phyloP scores from a whole-genome alignment of 2,113 vertebrate species.

The Seriola dumerili region DNA sequence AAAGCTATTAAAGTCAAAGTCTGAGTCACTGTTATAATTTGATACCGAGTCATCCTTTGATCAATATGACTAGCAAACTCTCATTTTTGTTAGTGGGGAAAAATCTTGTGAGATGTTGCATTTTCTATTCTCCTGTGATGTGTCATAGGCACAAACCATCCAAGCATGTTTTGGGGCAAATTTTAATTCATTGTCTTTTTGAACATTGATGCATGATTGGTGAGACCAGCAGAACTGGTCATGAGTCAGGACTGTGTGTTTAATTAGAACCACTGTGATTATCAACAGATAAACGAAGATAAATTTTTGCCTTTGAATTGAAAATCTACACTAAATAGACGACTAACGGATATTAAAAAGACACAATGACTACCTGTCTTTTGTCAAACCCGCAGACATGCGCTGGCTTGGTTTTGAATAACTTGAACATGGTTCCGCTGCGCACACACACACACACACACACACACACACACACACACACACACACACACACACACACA shows the following conservation, averaged over 20 bases:
- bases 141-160: slow-evolving; percentile 8
- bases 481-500: slow-evolving; percentile 38
- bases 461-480: slow-evolving; percentile 29
- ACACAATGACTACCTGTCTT: slow-evolving; percentile 64
- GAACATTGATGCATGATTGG: slow-evolving; percentile 20
- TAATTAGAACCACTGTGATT: slow-evolving; percentile 50
- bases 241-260: slow-evolving; percentile 31
- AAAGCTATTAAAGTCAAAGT: not conserved
- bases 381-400: slow-evolving; percentile 30
- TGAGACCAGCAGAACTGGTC: slow-evolving; percentile 31
- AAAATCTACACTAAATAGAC: slow-evolving; percentile 42
- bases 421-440: slow-evolving; percentile 27
- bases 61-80: not conserved
- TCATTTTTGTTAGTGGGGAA: not conserved
- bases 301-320: slow-evolving; percentile 38
- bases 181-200: slow-evolving; percentile 23
- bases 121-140: slow-evolving; percentile 16
- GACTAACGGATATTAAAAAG: slow-evolving; percentile 69
- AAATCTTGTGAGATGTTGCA: not conserved
- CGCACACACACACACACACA: not conserved
- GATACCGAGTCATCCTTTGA: not conserved
- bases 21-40: not conserved
- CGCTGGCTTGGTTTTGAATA: slow-evolving; percentile 48
- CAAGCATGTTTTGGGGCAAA: slow-evolving; percentile 40
- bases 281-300: slow-evolving; percentile 50